Evolutionary conservation across 2,888 invertebrate genomes (phyloP), one percentile per base, ranked within the genome.

Genomic region (Drosophila maculinotata): DNA sequence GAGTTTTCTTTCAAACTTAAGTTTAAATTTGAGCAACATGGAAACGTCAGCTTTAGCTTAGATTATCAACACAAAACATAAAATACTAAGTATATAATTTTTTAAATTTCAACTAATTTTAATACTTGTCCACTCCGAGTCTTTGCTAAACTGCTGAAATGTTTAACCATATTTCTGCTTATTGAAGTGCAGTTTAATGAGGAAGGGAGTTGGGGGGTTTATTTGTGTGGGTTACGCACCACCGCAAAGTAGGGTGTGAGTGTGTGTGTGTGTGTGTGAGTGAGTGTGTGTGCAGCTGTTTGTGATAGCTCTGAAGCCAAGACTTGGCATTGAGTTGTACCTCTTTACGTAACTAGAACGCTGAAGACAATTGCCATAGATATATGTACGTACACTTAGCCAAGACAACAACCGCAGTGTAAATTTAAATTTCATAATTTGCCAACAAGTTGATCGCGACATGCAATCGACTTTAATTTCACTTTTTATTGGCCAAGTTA

Each of bases 381-480:
- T 28, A 26, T 26, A 14, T 5, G 2, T 20, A 28, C n/a, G n/a
- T n/a, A n/a, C n/a, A n/a, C n/a, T n/a, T 12, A 23, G 8, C 1
- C 38, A 6, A 63, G 64, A 63, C 44, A 42, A 7, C 10, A 63
- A 51, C 38, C 49, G 38, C 31, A 38, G 4, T 17, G 3, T 25
- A n/a, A 51, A 73, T 74, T 74, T 25, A n/a, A 51, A 73, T 74
- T 74, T 72, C 64, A 64, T 72, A 68, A 73, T 47, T 66, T 33
- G 15, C 20, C 36, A 15, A 15, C 47, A 44, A 45, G 44, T 28
- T 14, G 35, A 63, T 28, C 48, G 67, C 49, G 30, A 51, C 75
- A 69, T 79, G 86, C 76, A 53, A 57, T 31, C 42, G 63, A 41
- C 20, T 69, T 70, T 38, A 80, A 65, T 81, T 86, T 81, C 81